Percentiles rank a stretch among this genome's conserved stretches.
phyloP scores from a whole-genome alignment of 37 sponge, comb jelly and placozoan genomes.

The Haliclona indistincta region DNA sequence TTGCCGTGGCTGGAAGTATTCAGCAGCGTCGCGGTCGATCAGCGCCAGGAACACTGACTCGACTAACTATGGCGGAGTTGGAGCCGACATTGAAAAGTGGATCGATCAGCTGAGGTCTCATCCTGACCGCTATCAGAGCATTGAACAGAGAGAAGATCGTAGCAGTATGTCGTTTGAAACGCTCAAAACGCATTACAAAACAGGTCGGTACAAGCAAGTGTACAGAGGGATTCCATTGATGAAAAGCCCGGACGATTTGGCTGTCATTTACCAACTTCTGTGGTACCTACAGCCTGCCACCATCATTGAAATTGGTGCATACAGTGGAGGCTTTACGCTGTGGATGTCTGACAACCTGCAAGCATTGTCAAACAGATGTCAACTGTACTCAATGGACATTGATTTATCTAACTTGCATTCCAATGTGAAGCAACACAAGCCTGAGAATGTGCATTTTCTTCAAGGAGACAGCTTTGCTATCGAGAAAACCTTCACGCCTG shows the following conservation, averaged over 20 bases:
- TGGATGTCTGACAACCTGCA: slow-evolving; percentile 54
- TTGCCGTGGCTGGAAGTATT: no score
- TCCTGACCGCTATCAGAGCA: slow-evolving; percentile 46
- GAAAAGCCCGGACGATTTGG: slow-evolving; percentile 71
- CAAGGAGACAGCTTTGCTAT: slow-evolving; percentile 47
- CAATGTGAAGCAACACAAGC: slow-evolving; percentile 21
- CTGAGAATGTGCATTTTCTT: slow-evolving; percentile 52
- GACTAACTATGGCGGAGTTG: no score
- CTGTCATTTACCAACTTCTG: slow-evolving; percentile 54
- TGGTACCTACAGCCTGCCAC: slow-evolving; percentile 44
- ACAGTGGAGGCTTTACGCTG: slow-evolving; percentile 54
- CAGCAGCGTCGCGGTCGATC: no score
- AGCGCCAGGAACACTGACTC: no score
- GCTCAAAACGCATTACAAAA: background rate
- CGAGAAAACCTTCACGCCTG: slow-evolving; percentile 40
- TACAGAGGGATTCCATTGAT: slow-evolving; percentile 32
- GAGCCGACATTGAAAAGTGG: no score
- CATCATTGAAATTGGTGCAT: slow-evolving; percentile 68
- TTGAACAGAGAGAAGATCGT: slow-evolving; percentile 51
- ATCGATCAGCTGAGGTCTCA: no score
- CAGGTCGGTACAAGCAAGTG: slow-evolving; percentile 26
- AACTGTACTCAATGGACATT: slow-evolving; percentile 50
- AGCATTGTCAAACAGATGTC: slow-evolving; percentile 14
- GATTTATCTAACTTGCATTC: slow-evolving; percentile 30
- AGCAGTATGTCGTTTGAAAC: slow-evolving; percentile 24